Evolutionary conservation across 2,888 invertebrate species (phyloP).

Genomic region (Selenia dentaria): DNA sequence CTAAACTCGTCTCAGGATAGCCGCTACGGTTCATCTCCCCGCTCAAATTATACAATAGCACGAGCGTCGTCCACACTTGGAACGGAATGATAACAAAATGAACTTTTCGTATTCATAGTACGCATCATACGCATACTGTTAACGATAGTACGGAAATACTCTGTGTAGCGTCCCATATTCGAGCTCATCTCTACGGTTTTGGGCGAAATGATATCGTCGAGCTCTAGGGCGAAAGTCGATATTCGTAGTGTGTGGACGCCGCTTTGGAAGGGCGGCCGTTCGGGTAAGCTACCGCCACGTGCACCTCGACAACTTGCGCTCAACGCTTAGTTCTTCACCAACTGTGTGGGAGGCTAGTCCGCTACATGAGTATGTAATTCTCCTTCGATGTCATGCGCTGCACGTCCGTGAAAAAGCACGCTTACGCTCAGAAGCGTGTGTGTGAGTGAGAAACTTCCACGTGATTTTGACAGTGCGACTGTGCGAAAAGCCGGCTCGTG

Average conservation of each 20-base stretch:
- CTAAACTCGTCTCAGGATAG: constrained; percentile 57
- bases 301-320: constrained; percentile 80
- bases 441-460: constrained; percentile 62
- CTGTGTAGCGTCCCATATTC: constrained; percentile 77
- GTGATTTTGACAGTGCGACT: constrained; percentile 82
- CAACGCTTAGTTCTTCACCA: constrained; percentile 82
- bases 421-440: constrained; percentile 57
- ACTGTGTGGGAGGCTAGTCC: constrained; percentile 83
- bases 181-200: constrained; percentile 66
- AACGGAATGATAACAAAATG: constrained; percentile 50
- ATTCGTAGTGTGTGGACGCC: constrained; percentile 64
- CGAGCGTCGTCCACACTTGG: constrained; percentile 32
- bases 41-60: constrained; percentile 48
- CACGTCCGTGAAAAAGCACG: constrained; percentile 68
- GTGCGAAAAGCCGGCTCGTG: constrained; percentile 59
- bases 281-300: constrained; percentile 82
- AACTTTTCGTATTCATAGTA: constrained; percentile 68
- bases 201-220: constrained; percentile 68
- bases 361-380: constrained; percentile 77
- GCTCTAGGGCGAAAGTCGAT: constrained; percentile 70
- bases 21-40: constrained; percentile 51
- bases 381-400: constrained; percentile 74
- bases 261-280: constrained; percentile 79
- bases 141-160: constrained; percentile 77
- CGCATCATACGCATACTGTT: constrained; percentile 65